Evolutionary conservation across 2,113 vertebrate species (phyloP).

Genomic region (Progne subis): DNA sequence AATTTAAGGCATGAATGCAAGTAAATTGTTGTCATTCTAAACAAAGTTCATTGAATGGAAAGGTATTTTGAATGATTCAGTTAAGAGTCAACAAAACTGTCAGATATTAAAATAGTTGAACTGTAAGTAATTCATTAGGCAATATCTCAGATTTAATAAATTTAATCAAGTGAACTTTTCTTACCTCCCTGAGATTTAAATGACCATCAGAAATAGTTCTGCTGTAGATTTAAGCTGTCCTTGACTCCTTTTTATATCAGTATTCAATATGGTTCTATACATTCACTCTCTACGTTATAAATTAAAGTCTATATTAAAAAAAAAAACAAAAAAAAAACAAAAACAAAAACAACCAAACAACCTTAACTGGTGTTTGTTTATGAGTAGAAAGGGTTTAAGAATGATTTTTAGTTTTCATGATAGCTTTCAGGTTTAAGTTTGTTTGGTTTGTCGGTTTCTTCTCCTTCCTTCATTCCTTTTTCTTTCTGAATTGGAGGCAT

Average conservation of each 20-base stretch:
- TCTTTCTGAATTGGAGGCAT: background rate
- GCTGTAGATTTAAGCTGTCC: background rate
- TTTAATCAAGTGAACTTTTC: background rate
- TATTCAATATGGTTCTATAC: background rate
- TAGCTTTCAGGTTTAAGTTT: background rate
- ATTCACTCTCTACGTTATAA: background rate
- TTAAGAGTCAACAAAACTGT: background rate
- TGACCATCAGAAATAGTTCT: background rate
- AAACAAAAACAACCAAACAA: no score
- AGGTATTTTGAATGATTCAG: background rate
- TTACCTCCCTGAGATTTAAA: background rate
- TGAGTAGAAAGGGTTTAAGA: background rate
- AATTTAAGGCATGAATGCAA: background rate
- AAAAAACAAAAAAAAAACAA: background rate
- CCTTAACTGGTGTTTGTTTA: background rate
- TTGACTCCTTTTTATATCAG: background rate
- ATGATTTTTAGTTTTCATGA: background rate
- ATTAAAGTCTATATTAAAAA: background rate
- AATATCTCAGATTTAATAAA: background rate
- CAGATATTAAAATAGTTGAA: background rate
- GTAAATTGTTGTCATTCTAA: background rate
- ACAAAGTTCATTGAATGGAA: background rate
- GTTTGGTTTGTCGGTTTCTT: background rate
- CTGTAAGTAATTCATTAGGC: background rate
- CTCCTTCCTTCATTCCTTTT: background rate